These are phyloP conservation scores for Centropyge bicolor DNA, from an alignment of 2,797 vertebrate genomes.

Conservation along the genomic window DNA sequence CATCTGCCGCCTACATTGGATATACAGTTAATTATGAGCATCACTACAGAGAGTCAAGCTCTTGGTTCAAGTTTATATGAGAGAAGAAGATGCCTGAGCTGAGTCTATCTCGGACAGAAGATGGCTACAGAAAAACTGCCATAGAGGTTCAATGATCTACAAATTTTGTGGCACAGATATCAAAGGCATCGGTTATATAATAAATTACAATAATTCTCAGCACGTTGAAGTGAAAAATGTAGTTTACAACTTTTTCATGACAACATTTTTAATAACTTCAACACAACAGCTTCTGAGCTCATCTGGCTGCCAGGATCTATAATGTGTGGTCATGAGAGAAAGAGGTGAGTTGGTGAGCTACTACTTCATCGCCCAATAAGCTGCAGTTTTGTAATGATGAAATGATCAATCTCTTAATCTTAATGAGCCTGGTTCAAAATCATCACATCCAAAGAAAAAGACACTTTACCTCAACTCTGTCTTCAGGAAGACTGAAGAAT, in stretches of 20 bases:
- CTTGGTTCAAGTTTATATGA: background rate
- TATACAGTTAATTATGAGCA: background rate
- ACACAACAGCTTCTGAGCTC: background rate
- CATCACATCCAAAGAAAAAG: background rate
- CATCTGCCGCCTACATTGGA: background rate
- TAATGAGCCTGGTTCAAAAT: background rate
- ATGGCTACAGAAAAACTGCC: background rate
- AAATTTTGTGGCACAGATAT: background rate
- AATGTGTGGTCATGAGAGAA: background rate
- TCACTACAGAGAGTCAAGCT: background rate
- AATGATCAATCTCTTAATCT: background rate
- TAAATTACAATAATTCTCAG: background rate
- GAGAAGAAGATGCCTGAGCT: background rate
- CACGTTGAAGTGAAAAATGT: no score
- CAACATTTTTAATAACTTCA: background rate
- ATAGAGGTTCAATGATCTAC: background rate
- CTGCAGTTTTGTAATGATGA: background rate
- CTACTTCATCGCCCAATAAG: background rate
- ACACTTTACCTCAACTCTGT: background rate
- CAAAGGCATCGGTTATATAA: background rate
- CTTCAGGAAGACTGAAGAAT: background rate
- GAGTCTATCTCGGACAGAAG: no score
- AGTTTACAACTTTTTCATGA: background rate
- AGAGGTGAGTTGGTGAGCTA: background rate
- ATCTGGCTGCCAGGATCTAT: slow-evolving; percentile 7